Conservation (phyloP, 2,888 invertebrate genomes). For the Xestia c-nigrum region DNA sequence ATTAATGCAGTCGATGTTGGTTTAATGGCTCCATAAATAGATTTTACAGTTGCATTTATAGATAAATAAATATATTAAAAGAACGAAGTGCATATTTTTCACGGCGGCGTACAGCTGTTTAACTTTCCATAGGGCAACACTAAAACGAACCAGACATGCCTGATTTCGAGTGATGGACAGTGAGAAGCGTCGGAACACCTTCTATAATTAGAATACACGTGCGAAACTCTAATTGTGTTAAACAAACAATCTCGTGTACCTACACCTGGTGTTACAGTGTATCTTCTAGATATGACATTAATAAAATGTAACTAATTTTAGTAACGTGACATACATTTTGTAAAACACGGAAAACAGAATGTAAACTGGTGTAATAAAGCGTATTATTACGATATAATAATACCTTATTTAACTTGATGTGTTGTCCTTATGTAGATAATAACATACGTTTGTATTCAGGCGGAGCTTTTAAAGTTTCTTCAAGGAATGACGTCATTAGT, state of each 20-base stretch:
- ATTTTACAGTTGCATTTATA: conserved; percentile 56
- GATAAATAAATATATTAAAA: conserved; percentile 32
- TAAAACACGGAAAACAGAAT: conserved; percentile 14
- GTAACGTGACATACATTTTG: conserved; percentile 42
- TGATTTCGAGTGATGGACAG: conserved; percentile 87
- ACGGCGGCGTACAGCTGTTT: conserved; percentile 71
- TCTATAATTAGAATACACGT: conserved; percentile 86
- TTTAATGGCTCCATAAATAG: conserved; percentile 49
- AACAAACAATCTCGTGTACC: conserved; percentile 83
- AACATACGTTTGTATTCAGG: conserved; percentile 26
- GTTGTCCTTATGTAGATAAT: conserved; percentile 37
- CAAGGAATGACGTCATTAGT: conserved; percentile 36
- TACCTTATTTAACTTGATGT: conserved; percentile 17
- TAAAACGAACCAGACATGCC: conserved; percentile 82
- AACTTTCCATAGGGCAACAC: conserved; percentile 73
- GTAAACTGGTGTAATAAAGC: conserved; percentile 23
- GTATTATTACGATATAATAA: conserved; percentile 33
- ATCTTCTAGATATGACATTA: conserved; percentile 72
- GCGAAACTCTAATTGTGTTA: conserved; percentile 88
- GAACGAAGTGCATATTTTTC: conserved; percentile 65
- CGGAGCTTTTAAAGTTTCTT: conserved; percentile 24
- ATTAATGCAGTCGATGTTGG: conserved; percentile 55
- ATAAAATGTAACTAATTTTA: conserved; percentile 60
- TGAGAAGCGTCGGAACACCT: conserved; percentile 77
- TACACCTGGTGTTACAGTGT: conserved; percentile 79